Conservation (phyloP, 2,797 vertebrate genomes). For the Alouatta caraya region DNA sequence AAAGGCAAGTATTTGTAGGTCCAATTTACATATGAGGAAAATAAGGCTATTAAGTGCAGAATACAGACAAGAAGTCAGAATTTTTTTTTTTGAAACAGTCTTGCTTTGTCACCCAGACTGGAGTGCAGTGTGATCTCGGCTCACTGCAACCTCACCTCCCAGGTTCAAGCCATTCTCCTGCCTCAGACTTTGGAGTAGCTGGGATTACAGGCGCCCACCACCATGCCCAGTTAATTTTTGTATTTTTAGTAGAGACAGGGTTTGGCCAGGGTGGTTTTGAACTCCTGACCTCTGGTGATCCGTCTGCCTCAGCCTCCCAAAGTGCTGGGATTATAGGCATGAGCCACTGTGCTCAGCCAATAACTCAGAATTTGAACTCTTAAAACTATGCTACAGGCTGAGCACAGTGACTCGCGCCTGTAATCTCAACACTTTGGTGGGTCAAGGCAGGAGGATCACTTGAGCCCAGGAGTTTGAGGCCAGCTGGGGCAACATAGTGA, state of each 20-base stretch:
- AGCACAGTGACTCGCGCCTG: too few relatives aligned
- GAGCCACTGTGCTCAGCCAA: background rate
- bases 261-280: background rate
- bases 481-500: too few relatives aligned
- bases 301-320: background rate
- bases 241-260: background rate
- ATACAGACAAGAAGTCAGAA: background rate
- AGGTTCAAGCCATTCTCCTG: background rate
- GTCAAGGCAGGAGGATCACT: too few relatives aligned
- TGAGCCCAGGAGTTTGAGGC: too few relatives aligned
- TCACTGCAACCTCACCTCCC: background rate
- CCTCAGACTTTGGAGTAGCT: background rate
- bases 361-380: too few relatives aligned
- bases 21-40: slow-evolving; percentile 1
- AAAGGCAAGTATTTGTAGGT: background rate
- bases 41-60: background rate
- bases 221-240: background rate
- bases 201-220: background rate
- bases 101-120: background rate
- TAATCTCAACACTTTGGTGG: too few relatives aligned
- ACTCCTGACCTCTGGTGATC: background rate
- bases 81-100: background rate
- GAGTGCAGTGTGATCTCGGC: background rate
- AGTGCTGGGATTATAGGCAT: background rate
- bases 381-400: too few relatives aligned